Base-by-base conservation (phyloP, 1,140 invertebrate species). In the Ladona fulva region DNA sequence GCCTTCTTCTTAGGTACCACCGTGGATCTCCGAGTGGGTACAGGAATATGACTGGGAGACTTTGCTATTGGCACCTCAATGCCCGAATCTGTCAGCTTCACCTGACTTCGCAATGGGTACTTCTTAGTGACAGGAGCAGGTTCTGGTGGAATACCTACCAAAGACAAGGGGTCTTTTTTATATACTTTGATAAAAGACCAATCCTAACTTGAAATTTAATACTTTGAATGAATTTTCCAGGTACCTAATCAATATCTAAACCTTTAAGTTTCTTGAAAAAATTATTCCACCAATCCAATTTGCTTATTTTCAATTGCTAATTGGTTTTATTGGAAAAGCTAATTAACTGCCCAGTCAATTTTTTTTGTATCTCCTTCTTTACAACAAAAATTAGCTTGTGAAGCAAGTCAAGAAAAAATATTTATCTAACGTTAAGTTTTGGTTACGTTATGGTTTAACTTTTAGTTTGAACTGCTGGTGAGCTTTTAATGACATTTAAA, bases 1-100 rank as follows among this genome's bases (percentile, higher is more conserved):
- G 79, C 79, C 59, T 79, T 79, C 79, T 79, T 79, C 79, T 79
- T 79, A 76, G 79, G 79, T 42, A 79, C 79, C 77, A 78, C 77
- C 14, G 52, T 66, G 52, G 52, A 66, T 12, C 52, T 66, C 52
- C 52, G 52, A 66, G 52, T 22, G n/a, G 52, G n/a, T 66, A 66
- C 52, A 19, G 52, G 16, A 66, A 66, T 66, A 66, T 19, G 52
- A 66, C 52, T 66, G 52, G 52, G 52, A 66, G 52, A 22, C 52
- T 66, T 66, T 66, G 52, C 52, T 66, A 66, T 66, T 66, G 52
- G 52, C 52, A 66, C 52, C 14, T 66, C 52, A 66, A 66, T 66
- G 52, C 52, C 52, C n/a, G 52, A 66, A 66, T 66, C 52, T 66
- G 52, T 66, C 25, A 79, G 77, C 37, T 74, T 37, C 22, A 80